A percentile compares a stretch with the other conserved stretches of the same genome.
Evolutionary conservation across 2,888 invertebrate genomes (phyloP).

Genomic region (Unio delphinus): DNA sequence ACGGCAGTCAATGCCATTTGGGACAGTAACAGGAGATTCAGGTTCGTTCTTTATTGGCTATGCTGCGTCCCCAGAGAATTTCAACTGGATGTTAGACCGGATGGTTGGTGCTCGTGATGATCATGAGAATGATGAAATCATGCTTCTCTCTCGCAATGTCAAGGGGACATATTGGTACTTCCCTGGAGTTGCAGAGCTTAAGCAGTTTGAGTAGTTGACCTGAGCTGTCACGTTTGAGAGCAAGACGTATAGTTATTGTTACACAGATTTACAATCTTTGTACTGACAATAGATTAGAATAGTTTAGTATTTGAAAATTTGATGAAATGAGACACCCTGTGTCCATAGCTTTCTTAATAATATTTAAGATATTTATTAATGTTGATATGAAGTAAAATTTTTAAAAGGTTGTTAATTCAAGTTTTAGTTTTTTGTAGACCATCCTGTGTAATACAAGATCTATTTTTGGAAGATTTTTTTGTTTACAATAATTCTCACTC

Average conservation of each 20-base stretch:
- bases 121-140: conserved; percentile 66
- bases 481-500: too few relatives aligned
- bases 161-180: conserved; percentile 41
- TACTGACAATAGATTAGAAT: too few relatives aligned
- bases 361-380: too few relatives aligned
- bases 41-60: conserved; percentile 62
- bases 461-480: too few relatives aligned
- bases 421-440: background rate
- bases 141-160: conserved; percentile 64
- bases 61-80: conserved; percentile 63
- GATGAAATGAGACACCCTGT: too few relatives aligned
- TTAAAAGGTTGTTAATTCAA: too few relatives aligned
- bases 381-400: too few relatives aligned
- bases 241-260: too few relatives aligned
- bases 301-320: too few relatives aligned
- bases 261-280: too few relatives aligned
- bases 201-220: conserved; percentile 41
- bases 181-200: conserved; percentile 64
- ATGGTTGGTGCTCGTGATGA: conserved; percentile 70
- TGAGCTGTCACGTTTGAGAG: background rate
- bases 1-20: conserved; percentile 71
- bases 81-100: conserved; percentile 70
- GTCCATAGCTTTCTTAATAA: too few relatives aligned
- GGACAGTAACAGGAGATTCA: conserved; percentile 47
- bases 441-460: background rate